A percentile compares a stretch with the other conserved stretches of the same genome.
phyloP scores from a whole-genome alignment of 2,888 invertebrate species.

The Platycnemis pennipes region DNA sequence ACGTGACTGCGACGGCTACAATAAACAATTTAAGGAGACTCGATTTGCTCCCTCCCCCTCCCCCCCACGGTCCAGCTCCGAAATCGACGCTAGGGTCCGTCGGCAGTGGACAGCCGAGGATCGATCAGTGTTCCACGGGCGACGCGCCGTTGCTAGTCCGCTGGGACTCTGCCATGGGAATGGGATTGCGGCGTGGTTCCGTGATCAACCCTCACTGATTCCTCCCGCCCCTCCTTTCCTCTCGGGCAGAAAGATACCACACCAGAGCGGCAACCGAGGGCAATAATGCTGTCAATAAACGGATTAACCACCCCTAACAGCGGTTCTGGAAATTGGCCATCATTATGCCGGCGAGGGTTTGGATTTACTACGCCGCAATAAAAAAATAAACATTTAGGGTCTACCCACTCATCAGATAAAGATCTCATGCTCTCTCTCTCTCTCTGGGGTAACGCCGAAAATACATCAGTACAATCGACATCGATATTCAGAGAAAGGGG shows the following conservation, averaged over 20 bases:
- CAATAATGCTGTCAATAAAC: conserved; percentile 28
- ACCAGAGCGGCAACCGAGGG: neutral
- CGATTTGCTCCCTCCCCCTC: neutral
- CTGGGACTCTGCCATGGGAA: conserved; percentile 3
- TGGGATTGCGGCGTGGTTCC: neutral
- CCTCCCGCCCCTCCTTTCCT: neutral
- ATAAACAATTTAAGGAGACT: conserved; percentile 14
- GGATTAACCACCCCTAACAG: neutral
- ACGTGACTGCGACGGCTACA: neutral
- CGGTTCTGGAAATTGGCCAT: neutral
- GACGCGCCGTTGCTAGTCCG: neutral
- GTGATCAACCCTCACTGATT: neutral
- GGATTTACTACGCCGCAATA: neutral
- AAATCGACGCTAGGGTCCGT: neutral
- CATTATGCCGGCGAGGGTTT: neutral
- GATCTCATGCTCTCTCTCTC: neutral
- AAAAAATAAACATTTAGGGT: neutral
- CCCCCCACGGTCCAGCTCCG: neutral
- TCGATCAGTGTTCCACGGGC: neutral
- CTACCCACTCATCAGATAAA: neutral
- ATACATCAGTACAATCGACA: neutral
- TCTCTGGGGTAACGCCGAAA: neutral
- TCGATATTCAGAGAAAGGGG: neutral
- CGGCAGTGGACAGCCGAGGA: neutral
- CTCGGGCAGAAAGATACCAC: neutral